phyloP scores from a whole-genome alignment of 2,797 vertebrate genomes.

The Aotus griseimembra region DNA sequence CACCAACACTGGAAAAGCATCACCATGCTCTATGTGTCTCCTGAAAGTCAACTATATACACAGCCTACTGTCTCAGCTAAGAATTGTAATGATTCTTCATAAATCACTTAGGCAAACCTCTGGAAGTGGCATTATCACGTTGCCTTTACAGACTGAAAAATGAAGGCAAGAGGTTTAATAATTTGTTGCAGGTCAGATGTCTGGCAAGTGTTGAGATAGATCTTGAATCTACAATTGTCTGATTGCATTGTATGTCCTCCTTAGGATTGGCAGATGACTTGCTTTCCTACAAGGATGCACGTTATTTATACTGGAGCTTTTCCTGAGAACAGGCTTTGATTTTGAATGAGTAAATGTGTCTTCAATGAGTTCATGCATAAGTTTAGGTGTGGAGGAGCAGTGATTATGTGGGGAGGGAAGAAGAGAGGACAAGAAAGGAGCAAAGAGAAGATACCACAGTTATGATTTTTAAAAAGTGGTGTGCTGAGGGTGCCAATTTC shows the following conservation, averaged over 20 bases:
- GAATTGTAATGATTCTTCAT: rapidly evolving
- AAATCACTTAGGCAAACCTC: rapidly evolving
- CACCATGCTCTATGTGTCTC: rapidly evolving
- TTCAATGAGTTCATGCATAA: rapidly evolving
- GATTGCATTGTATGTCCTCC: too few species aligned
- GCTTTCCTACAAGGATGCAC: neutral
- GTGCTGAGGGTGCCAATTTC: neutral
- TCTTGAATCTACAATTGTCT: neutral
- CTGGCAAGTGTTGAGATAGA: neutral
- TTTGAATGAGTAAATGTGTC: too few species aligned
- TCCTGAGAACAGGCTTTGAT: neutral
- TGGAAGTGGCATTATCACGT: rapidly evolving
- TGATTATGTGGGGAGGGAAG: rapidly evolving
- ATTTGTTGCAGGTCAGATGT: rapidly evolving
- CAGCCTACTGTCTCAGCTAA: rapidly evolving
- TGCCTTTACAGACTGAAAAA: neutral
- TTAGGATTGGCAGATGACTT: rapidly evolving
- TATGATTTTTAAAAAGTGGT: rapidly evolving
- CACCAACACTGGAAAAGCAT: rapidly evolving
- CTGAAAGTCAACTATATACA: rapidly evolving
- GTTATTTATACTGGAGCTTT: neutral
- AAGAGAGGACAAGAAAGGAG: too few species aligned
- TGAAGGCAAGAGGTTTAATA: neutral
- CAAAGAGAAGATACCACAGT: rapidly evolving
- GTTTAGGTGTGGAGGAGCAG: rapidly evolving